These are phyloP conservation scores for Anthoscopus minutus DNA, from an alignment of 2,113 vertebrate species.

Conservation along the genomic window DNA sequence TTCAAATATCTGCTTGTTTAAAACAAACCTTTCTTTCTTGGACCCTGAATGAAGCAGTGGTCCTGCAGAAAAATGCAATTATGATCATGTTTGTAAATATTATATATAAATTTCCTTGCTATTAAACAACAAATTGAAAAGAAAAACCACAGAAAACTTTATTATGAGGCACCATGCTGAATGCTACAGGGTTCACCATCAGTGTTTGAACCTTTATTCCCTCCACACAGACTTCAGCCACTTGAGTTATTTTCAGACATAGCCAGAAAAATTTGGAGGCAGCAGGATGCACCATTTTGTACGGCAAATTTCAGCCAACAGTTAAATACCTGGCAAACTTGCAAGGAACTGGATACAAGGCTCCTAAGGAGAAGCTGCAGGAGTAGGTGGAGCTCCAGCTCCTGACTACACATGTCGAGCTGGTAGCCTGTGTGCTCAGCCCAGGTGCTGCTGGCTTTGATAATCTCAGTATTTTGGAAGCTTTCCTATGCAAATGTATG, in stretches of 20 bases:
- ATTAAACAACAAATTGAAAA: background rate
- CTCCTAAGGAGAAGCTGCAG: slow-evolving; percentile 12
- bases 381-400: slow-evolving; percentile 1
- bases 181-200: background rate
- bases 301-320: slow-evolving; percentile 14
- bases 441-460: slow-evolving; percentile 3
- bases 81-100: background rate
- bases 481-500: background rate
- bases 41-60: background rate
- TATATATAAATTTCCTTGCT: background rate
- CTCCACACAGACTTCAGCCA: background rate
- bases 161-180: background rate
- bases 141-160: background rate
- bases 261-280: background rate
- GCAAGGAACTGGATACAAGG: background rate
- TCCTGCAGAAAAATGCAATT: slow-evolving; percentile 10
- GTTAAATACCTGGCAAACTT: slow-evolving; percentile 27
- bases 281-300: slow-evolving; percentile 10
- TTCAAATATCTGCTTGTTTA: background rate
- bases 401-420: background rate
- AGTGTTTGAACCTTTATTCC: background rate
- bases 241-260: slow-evolving; percentile 7
- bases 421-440: background rate
- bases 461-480: background rate
- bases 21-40: background rate